phyloP scores from a whole-genome alignment of 1,140 invertebrate species.

The Sycobia sp. region DNA sequence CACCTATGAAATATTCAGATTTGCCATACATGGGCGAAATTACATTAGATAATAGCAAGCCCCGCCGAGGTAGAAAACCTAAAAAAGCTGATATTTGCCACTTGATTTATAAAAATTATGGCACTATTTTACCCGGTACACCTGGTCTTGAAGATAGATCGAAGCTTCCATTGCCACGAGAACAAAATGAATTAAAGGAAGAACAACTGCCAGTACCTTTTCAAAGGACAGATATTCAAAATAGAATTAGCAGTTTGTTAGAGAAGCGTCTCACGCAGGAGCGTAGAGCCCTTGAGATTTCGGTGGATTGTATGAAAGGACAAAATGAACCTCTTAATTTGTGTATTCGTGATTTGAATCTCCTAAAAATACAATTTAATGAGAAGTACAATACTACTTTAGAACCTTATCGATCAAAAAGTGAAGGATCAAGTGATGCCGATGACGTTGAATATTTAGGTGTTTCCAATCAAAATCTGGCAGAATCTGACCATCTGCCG shows the following conservation, averaged over 20 bases:
- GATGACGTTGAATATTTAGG: slow-evolving; percentile 66
- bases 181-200: slow-evolving; percentile 31
- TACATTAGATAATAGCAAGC: slow-evolving; percentile 83
- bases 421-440: slow-evolving; percentile 63
- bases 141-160: slow-evolving; percentile 62
- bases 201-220: slow-evolving; percentile 47
- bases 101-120: slow-evolving; percentile 89
- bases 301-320: slow-evolving; percentile 48
- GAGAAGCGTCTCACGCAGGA: slow-evolving; percentile 73
- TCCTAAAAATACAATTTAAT: slow-evolving; percentile 67
- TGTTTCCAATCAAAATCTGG: slow-evolving; percentile 41
- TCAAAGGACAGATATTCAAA: slow-evolving; percentile 69
- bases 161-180: slow-evolving; percentile 39
- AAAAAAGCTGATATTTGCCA: slow-evolving; percentile 90
- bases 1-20: slow-evolving; percentile 76
- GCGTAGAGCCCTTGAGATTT: slow-evolving; percentile 39
- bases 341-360: slow-evolving; percentile 75
- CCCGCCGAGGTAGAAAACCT: slow-evolving; percentile 80
- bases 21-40: slow-evolving; percentile 90
- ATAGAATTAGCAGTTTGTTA: slow-evolving; percentile 71
- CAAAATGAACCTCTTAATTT: slow-evolving; percentile 82
- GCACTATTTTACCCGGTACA: slow-evolving; percentile 78
- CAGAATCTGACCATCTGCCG: not conserved
- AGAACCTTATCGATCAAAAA: slow-evolving; percentile 62
- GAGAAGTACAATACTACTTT: slow-evolving; percentile 68